These are phyloP conservation scores for Caenorhabditis briggsae DNA, from an alignment of 1,140 invertebrate genomes.

Conservation along the genomic window DNA sequence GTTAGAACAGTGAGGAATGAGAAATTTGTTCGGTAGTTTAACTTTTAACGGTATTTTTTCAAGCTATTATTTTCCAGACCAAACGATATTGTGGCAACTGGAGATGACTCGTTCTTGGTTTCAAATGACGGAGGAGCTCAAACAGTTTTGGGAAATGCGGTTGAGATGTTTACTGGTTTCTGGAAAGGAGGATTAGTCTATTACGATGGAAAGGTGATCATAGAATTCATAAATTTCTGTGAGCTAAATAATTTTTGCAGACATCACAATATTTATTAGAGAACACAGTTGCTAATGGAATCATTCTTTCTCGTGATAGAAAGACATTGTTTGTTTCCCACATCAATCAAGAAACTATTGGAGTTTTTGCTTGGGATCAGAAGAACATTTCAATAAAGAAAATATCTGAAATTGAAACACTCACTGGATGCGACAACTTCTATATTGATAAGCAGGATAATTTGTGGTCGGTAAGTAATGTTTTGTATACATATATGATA, in stretches of 20 bases:
- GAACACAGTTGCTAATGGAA: slow-evolving; percentile 29
- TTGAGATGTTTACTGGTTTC: slow-evolving; percentile 27
- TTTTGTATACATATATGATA: not conserved
- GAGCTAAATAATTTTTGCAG: not conserved
- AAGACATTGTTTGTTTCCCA: slow-evolving; percentile 43
- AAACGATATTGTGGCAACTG: slow-evolving; percentile 35
- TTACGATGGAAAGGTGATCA: no score
- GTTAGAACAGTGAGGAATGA: slow-evolving; percentile 5
- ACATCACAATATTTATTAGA: not conserved
- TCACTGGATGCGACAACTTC: slow-evolving; percentile 41
- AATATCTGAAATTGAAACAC: slow-evolving; percentile 38
- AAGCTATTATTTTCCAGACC: not conserved
- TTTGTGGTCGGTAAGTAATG: slow-evolving; percentile 11
- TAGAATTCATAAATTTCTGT: not conserved
- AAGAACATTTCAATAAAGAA: slow-evolving; percentile 9
- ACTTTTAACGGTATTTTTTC: not conserved
- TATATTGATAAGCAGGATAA: slow-evolving; percentile 31
- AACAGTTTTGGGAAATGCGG: slow-evolving; percentile 5
- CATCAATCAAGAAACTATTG: slow-evolving; percentile 40
- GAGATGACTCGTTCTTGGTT: slow-evolving; percentile 21
- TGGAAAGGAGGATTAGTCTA: slow-evolving; percentile 10
- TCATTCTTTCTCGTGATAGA: slow-evolving; percentile 13
- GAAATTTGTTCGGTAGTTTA: slow-evolving; percentile 29
- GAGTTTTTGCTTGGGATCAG: slow-evolving; percentile 40
- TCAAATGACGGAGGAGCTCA: slow-evolving; percentile 40